These are phyloP conservation scores for Erpobdella octoculata DNA, from an alignment of 2,888 invertebrate species.

Conservation along the genomic window DNA sequence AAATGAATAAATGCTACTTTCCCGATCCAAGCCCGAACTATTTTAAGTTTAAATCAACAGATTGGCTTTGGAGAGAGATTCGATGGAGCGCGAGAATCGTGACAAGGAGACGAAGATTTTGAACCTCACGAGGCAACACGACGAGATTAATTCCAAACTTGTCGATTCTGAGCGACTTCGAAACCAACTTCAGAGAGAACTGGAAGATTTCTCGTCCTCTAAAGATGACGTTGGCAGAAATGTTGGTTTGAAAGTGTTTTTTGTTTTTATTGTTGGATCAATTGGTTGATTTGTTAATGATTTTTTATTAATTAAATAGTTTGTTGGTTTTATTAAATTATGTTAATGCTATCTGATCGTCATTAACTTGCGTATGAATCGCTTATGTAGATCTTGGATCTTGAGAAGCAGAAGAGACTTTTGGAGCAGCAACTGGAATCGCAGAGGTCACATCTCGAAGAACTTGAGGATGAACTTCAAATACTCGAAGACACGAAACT, in stretches of 20 bases:
- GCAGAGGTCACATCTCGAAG: conserved; percentile 74
- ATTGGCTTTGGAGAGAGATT: conserved; percentile 76
- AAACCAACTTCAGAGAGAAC: conserved; percentile 77
- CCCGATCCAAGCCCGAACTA: too few relatives aligned
- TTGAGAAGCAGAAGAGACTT: conserved; percentile 92
- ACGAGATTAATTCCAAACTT: conserved; percentile 77
- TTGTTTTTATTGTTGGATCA: neutral
- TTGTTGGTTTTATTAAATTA: neutral
- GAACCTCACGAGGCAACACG: conserved; percentile 80
- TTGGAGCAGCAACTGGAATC: conserved; percentile 75
- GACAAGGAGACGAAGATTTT: conserved; percentile 94
- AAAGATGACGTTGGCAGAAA: conserved; percentile 98
- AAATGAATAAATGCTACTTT: too few relatives aligned
- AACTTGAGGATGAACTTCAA: conserved; percentile 61
- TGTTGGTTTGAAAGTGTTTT: conserved; percentile 49
- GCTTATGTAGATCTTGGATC: conserved; percentile 68
- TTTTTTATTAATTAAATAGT: neutral
- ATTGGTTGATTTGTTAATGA: neutral
- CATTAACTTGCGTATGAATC: neutral
- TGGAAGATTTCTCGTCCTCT: conserved; percentile 90
- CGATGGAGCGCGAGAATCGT: conserved; percentile 83
- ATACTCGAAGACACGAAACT: conserved; percentile 93
- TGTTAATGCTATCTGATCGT: neutral
- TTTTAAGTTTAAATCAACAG: conserved; percentile 39
- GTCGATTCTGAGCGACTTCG: conserved; percentile 81